Evolutionary conservation across 2,888 invertebrate species (phyloP), one percentile per base, ranked within the genome.

Genomic region (Agrotis ipsilon): DNA sequence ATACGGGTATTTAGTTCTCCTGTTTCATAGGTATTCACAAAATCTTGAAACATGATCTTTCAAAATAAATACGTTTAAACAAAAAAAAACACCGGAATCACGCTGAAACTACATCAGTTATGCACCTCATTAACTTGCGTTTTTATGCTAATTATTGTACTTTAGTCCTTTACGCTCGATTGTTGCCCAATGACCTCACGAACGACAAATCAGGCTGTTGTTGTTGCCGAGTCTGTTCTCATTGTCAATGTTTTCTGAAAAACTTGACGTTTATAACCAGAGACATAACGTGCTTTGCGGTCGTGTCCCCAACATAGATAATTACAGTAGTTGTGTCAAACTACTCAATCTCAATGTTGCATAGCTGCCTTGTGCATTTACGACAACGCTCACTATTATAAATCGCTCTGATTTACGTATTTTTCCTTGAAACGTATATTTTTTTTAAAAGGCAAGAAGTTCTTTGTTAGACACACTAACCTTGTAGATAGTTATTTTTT

Each of bases 241-340:
- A 84, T 75, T 82, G 84, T 72, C 82, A 84, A 82, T 75, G 75
- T 63, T 75, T 65, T 59, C 55, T 65, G 54, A 76, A 82, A 80
- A 77, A 75, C 48, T 46, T 59, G 24, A 27, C 14, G 27, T 55
- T 52, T 65, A 70, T 55, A 59, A 39, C 39, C 62, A 51, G 51
- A 32, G 45, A 51, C 39, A 21, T 62, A 61, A 73, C 32, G 65
- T 60, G 62, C 21, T 60, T 60, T 68, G 68, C 51, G 49, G 51
- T 59, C 66, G 65, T 78, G 72, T 80, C 80, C 58, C 58, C 58
- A 51, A 21, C 39, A 11, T 39, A 39, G 39, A 19, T 69, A 59
- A 66, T 71, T 59, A 68, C 46, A 59, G 48, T 58, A 57, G 24
- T 66, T 57, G 52, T 70, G 66, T 7, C 63, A 62, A 68, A 58